Evolutionary conservation across 2,888 invertebrate species (phyloP).

Genomic region (Lasioglossum pauxillum): DNA sequence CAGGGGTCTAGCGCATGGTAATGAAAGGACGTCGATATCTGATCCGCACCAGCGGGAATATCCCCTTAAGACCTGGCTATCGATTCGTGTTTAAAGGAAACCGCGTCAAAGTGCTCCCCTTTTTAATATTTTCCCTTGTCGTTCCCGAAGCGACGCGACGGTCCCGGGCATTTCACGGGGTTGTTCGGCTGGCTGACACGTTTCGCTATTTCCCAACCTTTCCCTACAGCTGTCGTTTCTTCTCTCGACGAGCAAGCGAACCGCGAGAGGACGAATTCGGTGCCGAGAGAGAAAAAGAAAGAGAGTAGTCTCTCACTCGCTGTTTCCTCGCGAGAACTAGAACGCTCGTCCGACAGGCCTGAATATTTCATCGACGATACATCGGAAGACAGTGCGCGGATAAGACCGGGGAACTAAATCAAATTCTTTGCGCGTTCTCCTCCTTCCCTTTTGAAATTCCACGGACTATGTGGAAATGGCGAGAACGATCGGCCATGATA

Average conservation of each 20-base stretch:
- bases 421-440: constrained; percentile 18
- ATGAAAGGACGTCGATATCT: constrained; percentile 4
- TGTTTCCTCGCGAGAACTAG: constrained; percentile 36
- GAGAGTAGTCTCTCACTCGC: not conserved
- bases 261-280: constrained; percentile 19
- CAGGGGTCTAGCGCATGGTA: not conserved
- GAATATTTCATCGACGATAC: constrained; percentile 63
- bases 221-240: not conserved
- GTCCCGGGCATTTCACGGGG: not conserved
- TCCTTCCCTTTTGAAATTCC: not conserved
- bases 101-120: not conserved
- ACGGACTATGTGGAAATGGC: not conserved
- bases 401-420: constrained; percentile 32
- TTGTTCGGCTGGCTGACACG: constrained; percentile 1
- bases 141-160: not conserved
- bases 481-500: not conserved
- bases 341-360: constrained; percentile 17
- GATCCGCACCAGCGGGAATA: not conserved
- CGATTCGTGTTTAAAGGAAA: constrained; percentile 20
- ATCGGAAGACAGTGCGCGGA: constrained; percentile 20
- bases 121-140: constrained; percentile 12
- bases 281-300: not conserved
- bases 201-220: not conserved
- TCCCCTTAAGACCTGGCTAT: constrained; percentile 1
- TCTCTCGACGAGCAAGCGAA: not conserved